phyloP scores from a whole-genome alignment of 2,888 invertebrate species.

The Ophion slaviceki region DNA sequence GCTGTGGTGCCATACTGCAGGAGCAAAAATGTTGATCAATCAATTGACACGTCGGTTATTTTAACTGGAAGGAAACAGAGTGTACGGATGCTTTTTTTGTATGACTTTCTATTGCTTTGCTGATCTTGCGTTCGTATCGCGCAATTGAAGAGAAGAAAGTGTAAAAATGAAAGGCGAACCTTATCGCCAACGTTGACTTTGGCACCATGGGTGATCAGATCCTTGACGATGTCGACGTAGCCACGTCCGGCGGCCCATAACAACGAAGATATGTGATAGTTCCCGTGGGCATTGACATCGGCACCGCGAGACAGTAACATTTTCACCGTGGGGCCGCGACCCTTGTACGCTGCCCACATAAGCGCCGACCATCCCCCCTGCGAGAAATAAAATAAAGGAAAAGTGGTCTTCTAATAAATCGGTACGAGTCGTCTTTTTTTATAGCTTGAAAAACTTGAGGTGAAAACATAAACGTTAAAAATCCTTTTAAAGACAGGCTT shows the following conservation, averaged over 20 bases:
- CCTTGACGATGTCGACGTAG: slow-evolving; percentile 92
- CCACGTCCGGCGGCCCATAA: slow-evolving; percentile 98
- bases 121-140: not conserved
- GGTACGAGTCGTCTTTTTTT: too few relatives aligned
- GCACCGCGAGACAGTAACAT: slow-evolving; percentile 93
- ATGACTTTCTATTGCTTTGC: not conserved
- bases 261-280: slow-evolving; percentile 96
- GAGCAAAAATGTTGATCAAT: slow-evolving; percentile 36
- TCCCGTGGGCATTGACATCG: slow-evolving; percentile 97
- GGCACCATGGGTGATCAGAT: slow-evolving; percentile 93
- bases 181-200: slow-evolving; percentile 98
- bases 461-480: too few relatives aligned
- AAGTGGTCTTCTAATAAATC: too few relatives aligned
- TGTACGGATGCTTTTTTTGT: too few relatives aligned
- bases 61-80: too few relatives aligned
- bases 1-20: slow-evolving; percentile 96
- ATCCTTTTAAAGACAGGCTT: too few relatives aligned
- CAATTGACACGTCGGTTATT: not conserved
- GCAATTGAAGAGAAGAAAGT: not conserved
- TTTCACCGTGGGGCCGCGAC: slow-evolving; percentile 90
- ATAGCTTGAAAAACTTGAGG: too few relatives aligned
- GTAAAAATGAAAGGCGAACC: slow-evolving; percentile 79
- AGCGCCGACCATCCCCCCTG: slow-evolving; percentile 98
- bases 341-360: slow-evolving; percentile 99
- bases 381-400: slow-evolving; percentile 1